A percentile compares a stretch with the other conserved stretches of the same genome.
These are phyloP conservation scores for Lepidocyrtoides sp. DNA, from an alignment of 2,888 invertebrate genomes.

Conservation along the genomic window DNA sequence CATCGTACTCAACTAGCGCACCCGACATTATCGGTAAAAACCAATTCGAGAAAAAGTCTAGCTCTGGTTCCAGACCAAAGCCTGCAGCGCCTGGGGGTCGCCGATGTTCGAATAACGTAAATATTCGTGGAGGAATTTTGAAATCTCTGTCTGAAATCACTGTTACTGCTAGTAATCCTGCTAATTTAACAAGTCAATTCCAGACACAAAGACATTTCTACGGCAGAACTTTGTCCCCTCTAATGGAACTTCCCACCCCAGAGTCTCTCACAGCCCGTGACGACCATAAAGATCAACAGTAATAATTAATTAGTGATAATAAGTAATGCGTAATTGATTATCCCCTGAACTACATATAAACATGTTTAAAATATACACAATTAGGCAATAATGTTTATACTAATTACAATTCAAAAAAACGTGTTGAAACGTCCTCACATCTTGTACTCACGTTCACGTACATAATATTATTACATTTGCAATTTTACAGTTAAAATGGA, in stretches of 20 bases:
- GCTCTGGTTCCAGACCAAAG: slow-evolving; percentile 39
- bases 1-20: background rate
- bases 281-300: slow-evolving; percentile 9
- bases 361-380: slow-evolving; percentile 1
- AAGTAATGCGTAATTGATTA: background rate
- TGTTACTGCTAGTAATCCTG: background rate
- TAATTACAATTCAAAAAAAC: slow-evolving; percentile 53
- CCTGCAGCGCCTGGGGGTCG: slow-evolving; percentile 58
- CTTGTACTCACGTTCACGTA: background rate
- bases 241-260: slow-evolving; percentile 75
- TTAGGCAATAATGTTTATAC: slow-evolving; percentile 23
- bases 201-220: slow-evolving; percentile 50
- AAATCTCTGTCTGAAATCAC: slow-evolving; percentile 19
- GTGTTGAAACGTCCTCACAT: background rate
- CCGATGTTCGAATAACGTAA: slow-evolving; percentile 32
- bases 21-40: background rate
- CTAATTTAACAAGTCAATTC: background rate
- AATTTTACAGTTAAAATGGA: slow-evolving; percentile 25
- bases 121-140: background rate
- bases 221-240: slow-evolving; percentile 73
- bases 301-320: background rate
- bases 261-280: slow-evolving; percentile 70
- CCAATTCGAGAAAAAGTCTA: background rate
- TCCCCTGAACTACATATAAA: background rate
- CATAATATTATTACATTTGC: background rate